A percentile compares a stretch with the other conserved stretches of the same genome.
These are phyloP conservation scores for Reticulitermes lucifugus DNA, from an alignment of 2,888 invertebrate genomes.

Conservation along the genomic window DNA sequence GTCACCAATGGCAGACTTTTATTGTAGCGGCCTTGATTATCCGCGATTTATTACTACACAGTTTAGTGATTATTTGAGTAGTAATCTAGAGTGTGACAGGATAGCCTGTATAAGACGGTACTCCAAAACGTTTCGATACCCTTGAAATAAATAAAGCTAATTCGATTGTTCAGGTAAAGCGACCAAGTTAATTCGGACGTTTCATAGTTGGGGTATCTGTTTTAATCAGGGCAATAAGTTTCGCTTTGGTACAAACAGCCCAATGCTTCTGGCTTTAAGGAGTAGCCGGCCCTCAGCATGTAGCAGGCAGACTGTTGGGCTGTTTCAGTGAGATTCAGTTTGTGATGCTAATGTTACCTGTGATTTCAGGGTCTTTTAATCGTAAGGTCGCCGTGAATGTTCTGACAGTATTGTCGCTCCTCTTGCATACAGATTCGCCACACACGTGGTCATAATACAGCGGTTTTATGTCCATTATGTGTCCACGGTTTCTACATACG, in stretches of 20 bases:
- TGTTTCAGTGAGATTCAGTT: not conserved
- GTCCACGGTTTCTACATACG: no score
- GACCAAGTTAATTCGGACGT: not conserved
- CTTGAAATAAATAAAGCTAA: no score
- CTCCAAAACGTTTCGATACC: no score
- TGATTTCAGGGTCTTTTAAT: not conserved
- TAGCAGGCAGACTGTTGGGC: not conserved
- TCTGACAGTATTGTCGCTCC: not conserved
- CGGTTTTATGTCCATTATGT: not conserved
- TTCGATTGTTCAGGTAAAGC: not conserved
- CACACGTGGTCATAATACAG: not conserved
- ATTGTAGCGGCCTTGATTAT: no score
- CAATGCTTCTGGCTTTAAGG: not conserved
- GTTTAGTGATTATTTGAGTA: no score
- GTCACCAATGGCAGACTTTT: no score
- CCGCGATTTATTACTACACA: no score
- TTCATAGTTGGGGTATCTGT: not conserved
- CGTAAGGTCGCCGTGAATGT: not conserved
- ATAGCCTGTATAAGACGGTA: no score
- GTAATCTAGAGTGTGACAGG: no score
- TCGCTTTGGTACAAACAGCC: not conserved
- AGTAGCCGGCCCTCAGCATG: not conserved
- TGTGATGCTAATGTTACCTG: not conserved
- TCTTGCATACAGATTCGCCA: not conserved
- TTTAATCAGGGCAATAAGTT: not conserved